phyloP scores from a whole-genome alignment of 2,888 invertebrate genomes.

The Carabus problematicus region DNA sequence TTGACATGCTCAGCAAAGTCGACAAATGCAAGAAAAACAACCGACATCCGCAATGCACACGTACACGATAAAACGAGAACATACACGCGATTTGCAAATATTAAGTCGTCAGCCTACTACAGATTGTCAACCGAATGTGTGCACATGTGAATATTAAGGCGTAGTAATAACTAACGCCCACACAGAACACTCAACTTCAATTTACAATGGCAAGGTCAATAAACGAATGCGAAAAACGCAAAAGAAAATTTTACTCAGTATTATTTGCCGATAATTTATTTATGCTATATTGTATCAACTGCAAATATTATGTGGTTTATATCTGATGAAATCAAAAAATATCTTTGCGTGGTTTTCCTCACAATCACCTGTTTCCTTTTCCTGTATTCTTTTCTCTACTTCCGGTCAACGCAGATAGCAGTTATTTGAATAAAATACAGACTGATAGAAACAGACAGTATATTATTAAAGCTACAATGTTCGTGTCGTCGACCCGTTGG shows the following conservation, averaged over 20 bases:
- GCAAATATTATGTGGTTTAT: too few relatives aligned
- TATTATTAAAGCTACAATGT: not conserved
- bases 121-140: not conserved
- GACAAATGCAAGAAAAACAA: conserved; percentile 3
- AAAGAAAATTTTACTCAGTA: too few relatives aligned
- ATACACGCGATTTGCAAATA: too few relatives aligned
- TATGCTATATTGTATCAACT: too few relatives aligned
- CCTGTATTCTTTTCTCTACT: conserved; percentile 27
- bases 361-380: conserved; percentile 39
- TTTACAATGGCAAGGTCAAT: conserved; percentile 39
- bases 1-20: conserved; percentile 6
- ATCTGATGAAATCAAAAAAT: too few relatives aligned
- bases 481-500: conserved; percentile 31
- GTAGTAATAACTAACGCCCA: conserved; percentile 24
- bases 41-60: not conserved
- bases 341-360: conserved; percentile 18
- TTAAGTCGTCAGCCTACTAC: not conserved
- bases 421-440: conserved; percentile 26
- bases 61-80: too few relatives aligned
- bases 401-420: conserved; percentile 28
- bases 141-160: conserved; percentile 6
- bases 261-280: too few relatives aligned
- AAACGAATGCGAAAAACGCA: conserved; percentile 19
- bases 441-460: not conserved
- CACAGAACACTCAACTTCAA: conserved; percentile 33